A percentile compares a stretch with the other conserved stretches of the same genome.
These are phyloP conservation scores for Dicroscelio sp. DNA, from an alignment of 2,888 invertebrate genomes.

Conservation along the genomic window DNA sequence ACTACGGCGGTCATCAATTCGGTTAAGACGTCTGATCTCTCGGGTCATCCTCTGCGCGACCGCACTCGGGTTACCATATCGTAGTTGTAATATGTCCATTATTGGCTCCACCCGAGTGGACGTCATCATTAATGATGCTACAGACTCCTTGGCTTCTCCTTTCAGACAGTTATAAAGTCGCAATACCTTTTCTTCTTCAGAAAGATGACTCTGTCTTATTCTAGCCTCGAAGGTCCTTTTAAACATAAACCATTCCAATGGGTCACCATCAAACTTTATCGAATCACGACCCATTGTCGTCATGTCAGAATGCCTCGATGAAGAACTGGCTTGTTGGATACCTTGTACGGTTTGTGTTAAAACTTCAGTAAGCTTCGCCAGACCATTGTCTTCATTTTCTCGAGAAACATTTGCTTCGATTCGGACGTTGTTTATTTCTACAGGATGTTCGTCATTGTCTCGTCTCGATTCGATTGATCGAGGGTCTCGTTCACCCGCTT, in stretches of 20 bases:
- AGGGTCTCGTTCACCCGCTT: too few species aligned
- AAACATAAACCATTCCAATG: constrained; percentile 31
- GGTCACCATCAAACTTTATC: too few species aligned
- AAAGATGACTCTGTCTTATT: background rate
- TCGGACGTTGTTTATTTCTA: too few species aligned
- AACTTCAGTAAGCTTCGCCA: too few species aligned
- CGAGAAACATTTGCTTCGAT: too few species aligned
- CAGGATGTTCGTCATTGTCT: too few species aligned
- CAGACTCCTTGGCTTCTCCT: constrained; percentile 32
- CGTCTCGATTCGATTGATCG: too few species aligned
- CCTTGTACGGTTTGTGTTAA: too few species aligned
- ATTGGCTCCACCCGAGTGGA: constrained; percentile 8
- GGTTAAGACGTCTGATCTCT: constrained; percentile 62
- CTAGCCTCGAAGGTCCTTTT: constrained; percentile 17
- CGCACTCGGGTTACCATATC: constrained; percentile 66
- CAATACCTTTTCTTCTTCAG: constrained; percentile 5
- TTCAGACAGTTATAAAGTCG: constrained; percentile 13
- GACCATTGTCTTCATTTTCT: too few species aligned
- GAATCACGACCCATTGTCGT: too few species aligned
- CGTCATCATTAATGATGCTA: background rate
- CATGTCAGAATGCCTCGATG: too few species aligned
- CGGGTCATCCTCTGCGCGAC: constrained; percentile 34
- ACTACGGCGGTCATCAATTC: background rate
- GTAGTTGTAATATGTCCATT: constrained; percentile 49
- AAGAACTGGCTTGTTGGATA: too few species aligned